Conservation (phyloP, 2,797 vertebrate genomes). For the Knipowitschia caucasica region DNA sequence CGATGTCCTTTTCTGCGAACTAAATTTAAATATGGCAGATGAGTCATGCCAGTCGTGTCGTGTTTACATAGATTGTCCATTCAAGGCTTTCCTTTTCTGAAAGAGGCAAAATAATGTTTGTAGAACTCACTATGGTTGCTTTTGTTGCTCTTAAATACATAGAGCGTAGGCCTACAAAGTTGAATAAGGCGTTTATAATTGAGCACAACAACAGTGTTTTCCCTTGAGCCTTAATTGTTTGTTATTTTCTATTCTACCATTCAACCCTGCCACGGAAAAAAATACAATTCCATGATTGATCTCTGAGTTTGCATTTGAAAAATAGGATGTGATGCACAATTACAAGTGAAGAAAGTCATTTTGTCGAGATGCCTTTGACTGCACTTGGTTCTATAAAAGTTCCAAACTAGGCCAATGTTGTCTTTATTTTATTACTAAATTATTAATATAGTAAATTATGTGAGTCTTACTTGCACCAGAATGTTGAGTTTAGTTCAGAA, state of each 20-base stretch:
- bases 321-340: not conserved
- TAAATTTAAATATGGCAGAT: conserved; percentile 24
- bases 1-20: conserved; percentile 11
- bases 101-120: conserved; percentile 2
- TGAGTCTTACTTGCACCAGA: not conserved
- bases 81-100: conserved; percentile 14
- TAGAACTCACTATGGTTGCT: not conserved
- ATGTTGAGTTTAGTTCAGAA: not conserved
- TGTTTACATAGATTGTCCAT: conserved; percentile 32
- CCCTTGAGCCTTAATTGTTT: no score
- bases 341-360: not conserved
- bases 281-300: not conserved
- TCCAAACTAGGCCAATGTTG: conserved; percentile 2
- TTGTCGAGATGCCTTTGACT: conserved; percentile 7
- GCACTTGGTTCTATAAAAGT: not conserved
- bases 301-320: not conserved
- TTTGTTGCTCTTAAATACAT: not conserved
- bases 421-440: conserved; percentile 4
- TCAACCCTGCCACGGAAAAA: not conserved
- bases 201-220: conserved; percentile 24
- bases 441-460: not conserved
- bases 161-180: conserved; percentile 5
- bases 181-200: conserved; percentile 10
- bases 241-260: no score
- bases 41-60: conserved; percentile 15